Percentiles rank a stretch among this genome's conserved stretches.
Conservation (phyloP, 92 coral and sea anemone genomes). For the Palythoa caribaeorum region DNA sequence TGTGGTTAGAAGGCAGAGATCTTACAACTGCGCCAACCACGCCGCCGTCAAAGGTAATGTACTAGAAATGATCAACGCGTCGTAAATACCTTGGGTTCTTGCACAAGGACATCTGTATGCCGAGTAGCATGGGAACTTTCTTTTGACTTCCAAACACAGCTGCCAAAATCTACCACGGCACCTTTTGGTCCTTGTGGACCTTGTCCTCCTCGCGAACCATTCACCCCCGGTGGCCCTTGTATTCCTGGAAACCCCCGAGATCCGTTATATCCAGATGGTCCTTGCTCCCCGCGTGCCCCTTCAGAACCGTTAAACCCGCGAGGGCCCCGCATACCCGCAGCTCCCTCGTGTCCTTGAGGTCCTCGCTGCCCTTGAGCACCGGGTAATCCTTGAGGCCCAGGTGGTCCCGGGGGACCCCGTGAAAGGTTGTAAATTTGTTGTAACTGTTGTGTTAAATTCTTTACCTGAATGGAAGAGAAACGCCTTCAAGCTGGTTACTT, state of each 20-base stretch:
- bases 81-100: no score
- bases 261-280: constrained; percentile 4
- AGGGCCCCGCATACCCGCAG: background rate
- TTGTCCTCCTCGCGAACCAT: constrained; percentile 22
- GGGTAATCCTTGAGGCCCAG: background rate
- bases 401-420: constrained; percentile 21
- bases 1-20: no score
- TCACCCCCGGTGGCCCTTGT: constrained; percentile 26
- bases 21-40: no score
- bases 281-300: constrained; percentile 5
- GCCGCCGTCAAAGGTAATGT: no score
- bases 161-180: background rate
- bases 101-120: no score
- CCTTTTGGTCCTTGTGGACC: constrained; percentile 33
- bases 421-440: constrained; percentile 20
- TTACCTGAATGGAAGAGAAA: background rate
- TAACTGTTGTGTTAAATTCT: background rate
- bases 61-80: no score
- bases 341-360: background rate
- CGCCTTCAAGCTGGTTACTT: background rate
- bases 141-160: constrained; percentile 2
- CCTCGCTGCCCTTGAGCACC: constrained; percentile 19
- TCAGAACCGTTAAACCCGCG: constrained; percentile 30
- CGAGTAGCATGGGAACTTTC: background rate
- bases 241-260: constrained; percentile 12